Base-by-base conservation (phyloP, 2,888 invertebrate species). In the Cataglyphis cursor region DNA sequence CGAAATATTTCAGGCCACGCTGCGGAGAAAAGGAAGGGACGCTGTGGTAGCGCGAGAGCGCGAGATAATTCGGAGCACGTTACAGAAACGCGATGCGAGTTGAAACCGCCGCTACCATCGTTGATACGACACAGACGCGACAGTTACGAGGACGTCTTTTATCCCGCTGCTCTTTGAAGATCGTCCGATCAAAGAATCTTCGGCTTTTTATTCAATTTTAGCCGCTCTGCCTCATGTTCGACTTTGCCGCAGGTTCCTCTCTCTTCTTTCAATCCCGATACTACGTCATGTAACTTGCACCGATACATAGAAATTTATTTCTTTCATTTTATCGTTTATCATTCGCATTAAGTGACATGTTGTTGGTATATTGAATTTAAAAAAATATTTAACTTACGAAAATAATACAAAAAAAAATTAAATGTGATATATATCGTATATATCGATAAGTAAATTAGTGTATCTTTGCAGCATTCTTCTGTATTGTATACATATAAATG, bases 141-240 rank as follows among this genome's bases (percentile, higher is more conserved):
- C 82, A 82, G 84, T 72, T 72, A 76, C 64, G 73, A 81, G 83
- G 84, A 87, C 54, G 81, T 85, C 89, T 88, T 89, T 90, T 88
- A 90, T 87, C 88, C 72, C 65, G 82, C 80, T 66, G 76, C 86
- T 59, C 85, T 86, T 86, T 86, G 82, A 86, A 85, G 84, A 84
- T 28, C 61, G 28, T 1, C 72, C 78, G 78, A 70, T 72, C 78
- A 78, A 82, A 82, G 82, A 82, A 68, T 78, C 65, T 76, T 72
- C 21, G 74, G 54, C 24, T 74, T 48, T 75, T 57, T 78, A 76
- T 76, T 76, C 64, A 78, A 70, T 76, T 61, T 78, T 24, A 24
- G 44, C 66, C 38, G 24, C 18, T 35, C 35, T 18, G 48, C 31
- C 41, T 82, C 4, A 41, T n/a, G 38, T 64, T n/a, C 70, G 38